Conservation (phyloP, 2,797 vertebrate genomes). For the Lagocephalus sceleratus region DNA sequence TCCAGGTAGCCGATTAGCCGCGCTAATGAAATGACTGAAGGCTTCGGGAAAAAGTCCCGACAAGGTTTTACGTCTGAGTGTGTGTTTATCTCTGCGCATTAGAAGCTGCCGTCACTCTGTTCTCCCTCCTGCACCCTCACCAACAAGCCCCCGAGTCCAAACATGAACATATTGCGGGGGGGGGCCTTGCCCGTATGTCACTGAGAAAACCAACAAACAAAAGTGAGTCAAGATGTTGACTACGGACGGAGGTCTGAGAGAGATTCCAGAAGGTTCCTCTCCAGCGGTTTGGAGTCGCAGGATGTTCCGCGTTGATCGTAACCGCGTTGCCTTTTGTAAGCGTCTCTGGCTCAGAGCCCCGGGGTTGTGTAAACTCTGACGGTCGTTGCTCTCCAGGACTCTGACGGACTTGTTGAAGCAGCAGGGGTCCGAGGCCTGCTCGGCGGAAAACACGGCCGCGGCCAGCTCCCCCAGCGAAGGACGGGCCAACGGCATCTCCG, state of each 20-base stretch:
- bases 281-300: no score
- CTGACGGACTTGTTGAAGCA: conserved; percentile 93
- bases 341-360: no score
- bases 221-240: no score
- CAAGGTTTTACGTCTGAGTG: background rate
- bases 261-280: no score
- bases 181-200: conserved; percentile 27
- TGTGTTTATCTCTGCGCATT: conserved; percentile 3
- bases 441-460: conserved; percentile 60
- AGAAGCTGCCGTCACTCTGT: conserved; percentile 1
- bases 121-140: conserved; percentile 5
- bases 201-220: conserved; percentile 17
- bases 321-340: no score
- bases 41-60: background rate
- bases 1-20: background rate
- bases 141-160: conserved; percentile 29
- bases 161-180: conserved; percentile 46
- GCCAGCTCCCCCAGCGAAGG: conserved; percentile 65
- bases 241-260: no score
- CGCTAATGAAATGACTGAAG: background rate
- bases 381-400: conserved; percentile 71
- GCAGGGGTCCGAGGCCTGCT: conserved; percentile 74
- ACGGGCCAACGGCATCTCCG: conserved; percentile 75
- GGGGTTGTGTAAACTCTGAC: background rate
- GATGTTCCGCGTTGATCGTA: no score